Conservation (phyloP, 2,113 vertebrate species). For the Origma solitaria region DNA sequence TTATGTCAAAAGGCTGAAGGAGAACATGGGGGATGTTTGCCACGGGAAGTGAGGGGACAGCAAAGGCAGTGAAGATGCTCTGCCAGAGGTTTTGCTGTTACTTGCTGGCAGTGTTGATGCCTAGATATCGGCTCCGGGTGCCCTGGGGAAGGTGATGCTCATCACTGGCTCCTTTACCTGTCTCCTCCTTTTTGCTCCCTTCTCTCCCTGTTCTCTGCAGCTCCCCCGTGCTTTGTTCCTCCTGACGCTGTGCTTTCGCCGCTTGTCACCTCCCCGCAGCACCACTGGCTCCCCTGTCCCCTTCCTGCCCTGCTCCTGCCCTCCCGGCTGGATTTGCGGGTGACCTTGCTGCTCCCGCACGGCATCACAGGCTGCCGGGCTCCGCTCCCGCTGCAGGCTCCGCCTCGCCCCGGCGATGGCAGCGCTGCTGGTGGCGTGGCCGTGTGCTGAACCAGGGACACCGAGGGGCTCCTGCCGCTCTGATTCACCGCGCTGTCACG, state of each 20-base stretch:
- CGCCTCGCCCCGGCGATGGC: neutral
- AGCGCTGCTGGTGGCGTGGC: neutral
- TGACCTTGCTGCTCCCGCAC: neutral
- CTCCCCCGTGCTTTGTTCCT: neutral
- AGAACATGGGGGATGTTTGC: neutral
- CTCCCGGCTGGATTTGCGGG: neutral
- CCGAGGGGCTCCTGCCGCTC: neutral
- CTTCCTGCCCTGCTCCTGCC: neutral
- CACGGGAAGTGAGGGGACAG: neutral
- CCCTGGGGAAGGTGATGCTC: neutral
- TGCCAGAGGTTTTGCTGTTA: neutral
- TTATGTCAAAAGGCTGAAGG: neutral
- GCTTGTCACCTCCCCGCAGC: neutral
- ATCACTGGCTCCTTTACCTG: neutral
- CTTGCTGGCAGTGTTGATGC: neutral
- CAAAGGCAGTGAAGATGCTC: neutral
- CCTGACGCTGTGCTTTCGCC: neutral
- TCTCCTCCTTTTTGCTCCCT: neutral
- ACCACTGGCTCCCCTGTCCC: neutral
- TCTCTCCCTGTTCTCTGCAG: neutral
- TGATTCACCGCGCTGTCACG: neutral
- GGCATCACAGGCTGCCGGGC: neutral
- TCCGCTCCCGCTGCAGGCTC: neutral
- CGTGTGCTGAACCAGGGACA: accelerated
- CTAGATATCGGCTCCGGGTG: accelerated